Evolutionary conservation across 2,888 invertebrate genomes (phyloP).

Genomic region (Argynnis bischoffii): DNA sequence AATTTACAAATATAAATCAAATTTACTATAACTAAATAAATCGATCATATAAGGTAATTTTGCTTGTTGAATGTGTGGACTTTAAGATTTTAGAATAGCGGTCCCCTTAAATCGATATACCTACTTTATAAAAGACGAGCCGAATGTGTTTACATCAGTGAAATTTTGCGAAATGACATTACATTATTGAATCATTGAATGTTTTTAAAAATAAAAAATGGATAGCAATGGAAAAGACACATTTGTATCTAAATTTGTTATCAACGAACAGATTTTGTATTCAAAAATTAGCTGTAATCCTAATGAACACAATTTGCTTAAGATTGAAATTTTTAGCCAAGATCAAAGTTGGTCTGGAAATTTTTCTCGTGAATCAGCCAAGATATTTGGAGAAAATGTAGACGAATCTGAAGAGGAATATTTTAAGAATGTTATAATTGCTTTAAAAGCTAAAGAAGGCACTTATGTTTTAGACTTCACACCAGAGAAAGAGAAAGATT

Average conservation of each 20-base stretch:
- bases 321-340: slow-evolving; percentile 56
- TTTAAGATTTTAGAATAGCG: too few relatives aligned
- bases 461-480: slow-evolving; percentile 50
- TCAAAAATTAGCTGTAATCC: slow-evolving; percentile 49
- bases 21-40: too few relatives aligned
- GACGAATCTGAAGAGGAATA: slow-evolving; percentile 56
- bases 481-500: slow-evolving; percentile 36
- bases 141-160: too few relatives aligned
- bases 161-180: too few relatives aligned
- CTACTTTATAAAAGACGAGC: too few relatives aligned
- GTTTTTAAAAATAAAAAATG: neutral
- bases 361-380: slow-evolving; percentile 53
- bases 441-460: slow-evolving; percentile 42
- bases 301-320: slow-evolving; percentile 53
- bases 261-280: slow-evolving; percentile 9
- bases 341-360: slow-evolving; percentile 58
- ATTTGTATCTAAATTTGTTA: slow-evolving; percentile 13
- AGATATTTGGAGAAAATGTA: slow-evolving; percentile 47
- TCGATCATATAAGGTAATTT: too few relatives aligned
- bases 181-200: too few relatives aligned
- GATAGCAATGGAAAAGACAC: neutral
- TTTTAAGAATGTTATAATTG: slow-evolving; percentile 47
- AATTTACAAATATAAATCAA: too few relatives aligned
- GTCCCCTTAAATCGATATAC: too few relatives aligned
- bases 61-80: too few relatives aligned